These are phyloP conservation scores for Thalpophila matura DNA, from an alignment of 2,888 invertebrate species.

Conservation along the genomic window DNA sequence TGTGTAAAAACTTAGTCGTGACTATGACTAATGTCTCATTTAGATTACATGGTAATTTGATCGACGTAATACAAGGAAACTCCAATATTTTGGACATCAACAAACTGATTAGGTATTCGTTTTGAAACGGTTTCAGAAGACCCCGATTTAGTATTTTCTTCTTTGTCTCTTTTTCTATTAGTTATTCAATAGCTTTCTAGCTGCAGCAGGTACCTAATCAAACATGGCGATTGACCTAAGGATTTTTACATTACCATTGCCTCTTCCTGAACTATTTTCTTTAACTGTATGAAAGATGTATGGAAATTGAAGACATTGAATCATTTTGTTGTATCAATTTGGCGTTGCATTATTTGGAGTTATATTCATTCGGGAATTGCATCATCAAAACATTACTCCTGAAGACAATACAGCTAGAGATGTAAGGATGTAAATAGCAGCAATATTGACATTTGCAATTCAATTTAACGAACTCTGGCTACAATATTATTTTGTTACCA, in stretches of 20 bases:
- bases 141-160: not conserved
- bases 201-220: no score
- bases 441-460: conserved; percentile 16
- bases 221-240: not conserved
- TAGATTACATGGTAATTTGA: conserved; percentile 15
- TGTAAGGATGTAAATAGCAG: conserved; percentile 23
- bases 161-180: not conserved
- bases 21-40: conserved; percentile 29
- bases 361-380: conserved; percentile 4
- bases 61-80: conserved; percentile 17
- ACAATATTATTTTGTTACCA: no score
- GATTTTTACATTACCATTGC: no score
- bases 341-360: not conserved
- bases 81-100: conserved; percentile 16
- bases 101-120: not conserved
- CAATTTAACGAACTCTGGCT: no score
- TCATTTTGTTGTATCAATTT: not conserved
- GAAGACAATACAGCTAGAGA: conserved; percentile 1
- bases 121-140: not conserved
- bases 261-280: not conserved
- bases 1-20: conserved; percentile 29
- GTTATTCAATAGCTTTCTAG: no score
- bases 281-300: not conserved
- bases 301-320: not conserved
- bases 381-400: conserved; percentile 17